Conservation (phyloP, 2,797 vertebrate species). For the Melopsittacus undulatus region DNA sequence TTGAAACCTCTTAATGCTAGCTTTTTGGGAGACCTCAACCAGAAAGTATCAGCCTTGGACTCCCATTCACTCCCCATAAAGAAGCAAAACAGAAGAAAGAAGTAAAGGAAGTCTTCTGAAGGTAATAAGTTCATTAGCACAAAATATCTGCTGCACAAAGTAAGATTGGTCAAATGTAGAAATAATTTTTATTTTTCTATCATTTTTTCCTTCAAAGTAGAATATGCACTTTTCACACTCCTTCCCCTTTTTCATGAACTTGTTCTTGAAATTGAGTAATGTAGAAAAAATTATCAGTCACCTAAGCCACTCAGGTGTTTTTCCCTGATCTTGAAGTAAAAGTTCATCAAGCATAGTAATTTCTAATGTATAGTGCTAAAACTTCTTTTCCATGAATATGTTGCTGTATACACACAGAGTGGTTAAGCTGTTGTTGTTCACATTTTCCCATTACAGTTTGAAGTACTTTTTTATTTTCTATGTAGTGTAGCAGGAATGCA, state of each 20-base stretch:
- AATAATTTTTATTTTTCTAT: not conserved
- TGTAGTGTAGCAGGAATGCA: not conserved
- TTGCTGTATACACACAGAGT: not conserved
- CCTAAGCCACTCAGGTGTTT: not conserved
- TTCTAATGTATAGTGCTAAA: not conserved
- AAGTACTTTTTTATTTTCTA: not conserved
- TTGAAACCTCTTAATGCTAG: not conserved
- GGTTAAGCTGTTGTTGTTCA: not conserved
- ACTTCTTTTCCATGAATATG: not conserved
- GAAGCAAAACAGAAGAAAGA: not conserved
- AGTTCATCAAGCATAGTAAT: fast-evolving
- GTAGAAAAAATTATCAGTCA: not conserved
- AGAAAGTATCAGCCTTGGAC: not conserved
- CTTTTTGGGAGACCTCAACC: not conserved
- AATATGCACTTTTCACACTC: not conserved
- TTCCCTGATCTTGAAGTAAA: not conserved
- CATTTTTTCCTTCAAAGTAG: not conserved
- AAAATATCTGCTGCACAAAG: not conserved
- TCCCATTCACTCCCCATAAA: not conserved
- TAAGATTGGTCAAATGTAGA: not conserved
- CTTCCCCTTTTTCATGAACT: not conserved
- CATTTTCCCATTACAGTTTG: not conserved
- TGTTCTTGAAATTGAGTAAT: not conserved
- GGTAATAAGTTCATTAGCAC: not conserved
- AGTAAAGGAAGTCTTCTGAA: not conserved